Base-by-base conservation (phyloP, 53 echinoderm and acorn worm species). In the Hippasteria phrygiana region DNA sequence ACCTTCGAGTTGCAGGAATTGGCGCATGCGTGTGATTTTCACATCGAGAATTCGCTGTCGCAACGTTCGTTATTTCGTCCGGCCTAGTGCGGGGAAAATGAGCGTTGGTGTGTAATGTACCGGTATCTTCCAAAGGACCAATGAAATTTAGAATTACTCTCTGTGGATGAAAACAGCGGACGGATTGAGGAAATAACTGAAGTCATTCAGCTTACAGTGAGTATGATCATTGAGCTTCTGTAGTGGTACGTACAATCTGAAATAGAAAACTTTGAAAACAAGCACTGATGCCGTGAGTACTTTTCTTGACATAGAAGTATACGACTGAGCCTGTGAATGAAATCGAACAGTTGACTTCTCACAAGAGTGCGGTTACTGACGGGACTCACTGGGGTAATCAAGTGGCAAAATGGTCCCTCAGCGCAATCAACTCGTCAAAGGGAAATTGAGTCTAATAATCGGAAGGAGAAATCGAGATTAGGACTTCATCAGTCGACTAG, bases 391-490 rank as follows among this genome's bases (percentile, higher is more conserved):
- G 37, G 34, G 35, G 59, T 63, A 62, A 41, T 80, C 80, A 28
- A 37, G 62, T 80, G 80, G 63, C 62, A 43, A 56, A 41, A 62
- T 18, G 37, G 35, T 37, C 9, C 55, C 2, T 55, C 24, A 59
- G n/a, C 62, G 29, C 17, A 5, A 80, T 39, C 12, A 38, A 22
- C 32, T 41, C 48, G 4, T 13, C 28, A 54, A 32, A 4, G 62
- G 39, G 63, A 40, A 64, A 62, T 80, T 24, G 80, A 18, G 41
- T 26, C 80, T 39, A 26, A 16, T 54, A 16, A 38, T 39, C 40
- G 62, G 35, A 80, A 26, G 80, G 64, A 80, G 40, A 80, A 55
- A 80, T 22, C 62, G 42, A 40, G 62, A 42, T 40, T 26, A 24
- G 80, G 14, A 54, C 31, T 64, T 39, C 62, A 27, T 38, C 18